These are phyloP conservation scores for Irena cyanogastra DNA, from an alignment of 2,113 vertebrate species.

Conservation along the genomic window DNA sequence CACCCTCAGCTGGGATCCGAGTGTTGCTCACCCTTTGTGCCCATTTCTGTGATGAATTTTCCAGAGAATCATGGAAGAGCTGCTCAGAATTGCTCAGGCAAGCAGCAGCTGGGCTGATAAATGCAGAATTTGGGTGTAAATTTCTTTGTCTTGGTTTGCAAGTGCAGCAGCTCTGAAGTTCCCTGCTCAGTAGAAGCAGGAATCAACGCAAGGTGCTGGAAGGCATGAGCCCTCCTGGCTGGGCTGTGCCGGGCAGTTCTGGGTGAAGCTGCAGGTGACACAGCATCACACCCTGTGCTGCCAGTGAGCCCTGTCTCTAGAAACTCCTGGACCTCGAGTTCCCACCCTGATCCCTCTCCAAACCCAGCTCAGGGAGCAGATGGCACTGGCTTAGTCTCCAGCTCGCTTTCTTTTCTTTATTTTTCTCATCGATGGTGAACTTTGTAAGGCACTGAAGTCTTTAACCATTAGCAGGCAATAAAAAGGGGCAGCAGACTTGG, in stretches of 20 bases:
- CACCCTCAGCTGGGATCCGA: not conserved
- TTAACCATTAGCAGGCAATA: constrained; percentile 17
- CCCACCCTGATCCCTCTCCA: not conserved
- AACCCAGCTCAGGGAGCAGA: not conserved
- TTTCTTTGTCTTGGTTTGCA: not conserved
- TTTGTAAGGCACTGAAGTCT: not conserved
- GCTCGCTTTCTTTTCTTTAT: not conserved
- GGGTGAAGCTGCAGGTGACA: not conserved
- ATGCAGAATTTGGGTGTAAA: not conserved
- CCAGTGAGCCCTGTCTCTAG: not conserved
- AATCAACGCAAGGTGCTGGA: rapidly evolving
- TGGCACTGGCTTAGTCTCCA: not conserved
- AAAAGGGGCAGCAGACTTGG: constrained; percentile 18
- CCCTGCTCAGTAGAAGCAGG: not conserved
- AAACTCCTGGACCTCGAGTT: not conserved
- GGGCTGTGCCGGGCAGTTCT: not conserved
- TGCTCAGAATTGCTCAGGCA: not conserved
- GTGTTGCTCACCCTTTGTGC: rapidly evolving
- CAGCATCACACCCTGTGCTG: not conserved
- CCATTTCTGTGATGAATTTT: not conserved
- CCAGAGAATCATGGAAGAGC: not conserved
- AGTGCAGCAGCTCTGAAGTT: not conserved
- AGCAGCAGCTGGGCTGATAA: not conserved
- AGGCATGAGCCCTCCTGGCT: not conserved
- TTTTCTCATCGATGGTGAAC: not conserved